Evolutionary conservation across 2,888 invertebrate genomes (phyloP).

Genomic region (Byasa hedistus): DNA sequence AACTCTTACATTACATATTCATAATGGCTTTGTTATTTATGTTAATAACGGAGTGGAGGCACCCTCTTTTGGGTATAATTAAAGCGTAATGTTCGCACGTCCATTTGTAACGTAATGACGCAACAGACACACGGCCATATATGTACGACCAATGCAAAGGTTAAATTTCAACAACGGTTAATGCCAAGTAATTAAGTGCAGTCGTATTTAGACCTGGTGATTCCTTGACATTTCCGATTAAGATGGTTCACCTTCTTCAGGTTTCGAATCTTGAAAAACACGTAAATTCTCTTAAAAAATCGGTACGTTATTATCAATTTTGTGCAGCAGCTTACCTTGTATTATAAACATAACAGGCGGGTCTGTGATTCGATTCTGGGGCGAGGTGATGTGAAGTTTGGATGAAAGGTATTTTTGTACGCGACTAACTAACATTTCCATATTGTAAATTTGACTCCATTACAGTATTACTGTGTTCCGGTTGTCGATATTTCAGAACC

Average conservation of each 20-base stretch:
- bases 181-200: constrained; percentile 21
- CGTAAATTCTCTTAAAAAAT: background rate
- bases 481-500: no score
- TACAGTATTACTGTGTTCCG: no score
- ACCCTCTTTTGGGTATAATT: constrained; percentile 19
- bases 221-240: constrained; percentile 27
- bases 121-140: constrained; percentile 12
- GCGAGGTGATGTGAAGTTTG: no score
- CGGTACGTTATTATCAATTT: background rate
- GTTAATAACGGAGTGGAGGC: constrained; percentile 2
- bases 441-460: no score
- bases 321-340: no score
- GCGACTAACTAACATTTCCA: no score
- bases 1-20: background rate
- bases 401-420: no score
- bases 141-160: constrained; percentile 16
- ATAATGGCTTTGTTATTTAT: background rate
- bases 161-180: constrained; percentile 20
- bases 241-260: constrained; percentile 11
- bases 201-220: constrained; percentile 23
- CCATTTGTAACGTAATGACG: constrained; percentile 18
- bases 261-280: constrained; percentile 1
- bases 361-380: no score
- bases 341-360: no score
- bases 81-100: constrained; percentile 12